A percentile compares a stretch with the other conserved stretches of the same genome.
phyloP scores from a whole-genome alignment of 2,113 vertebrate species.

The Salvelinus sp. region DNA sequence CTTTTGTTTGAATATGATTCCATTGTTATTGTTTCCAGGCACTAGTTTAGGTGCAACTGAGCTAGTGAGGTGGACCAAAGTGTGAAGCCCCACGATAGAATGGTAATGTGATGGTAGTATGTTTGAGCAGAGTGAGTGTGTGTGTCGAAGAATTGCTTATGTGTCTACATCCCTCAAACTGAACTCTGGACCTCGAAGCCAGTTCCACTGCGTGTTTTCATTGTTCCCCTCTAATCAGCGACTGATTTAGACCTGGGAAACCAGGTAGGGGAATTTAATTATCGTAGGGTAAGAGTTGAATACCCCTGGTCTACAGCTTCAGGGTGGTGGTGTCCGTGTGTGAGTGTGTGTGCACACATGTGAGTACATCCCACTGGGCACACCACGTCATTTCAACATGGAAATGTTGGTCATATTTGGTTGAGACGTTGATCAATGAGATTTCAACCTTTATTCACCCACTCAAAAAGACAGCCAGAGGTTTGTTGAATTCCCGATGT shows the following conservation, averaged over 20 bases:
- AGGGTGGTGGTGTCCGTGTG: neutral
- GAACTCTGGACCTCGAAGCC: too few species aligned
- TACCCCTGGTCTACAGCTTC: neutral
- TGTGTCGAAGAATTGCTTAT: neutral
- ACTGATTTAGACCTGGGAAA: too few species aligned
- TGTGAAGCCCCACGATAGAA: slow-evolving; percentile 34
- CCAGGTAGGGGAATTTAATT: too few species aligned
- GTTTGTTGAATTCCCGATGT: too few species aligned
- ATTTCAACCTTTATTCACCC: too few species aligned
- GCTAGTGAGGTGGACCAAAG: slow-evolving; percentile 46
- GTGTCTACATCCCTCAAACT: neutral
- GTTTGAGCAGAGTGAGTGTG: slow-evolving; percentile 25
- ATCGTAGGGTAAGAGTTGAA: too few species aligned
- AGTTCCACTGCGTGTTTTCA: too few species aligned
- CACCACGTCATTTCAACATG: too few species aligned
- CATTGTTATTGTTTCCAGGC: slow-evolving; percentile 66
- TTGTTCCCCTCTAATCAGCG: too few species aligned
- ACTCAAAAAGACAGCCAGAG: too few species aligned
- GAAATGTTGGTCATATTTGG: too few species aligned
- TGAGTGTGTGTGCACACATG: neutral
- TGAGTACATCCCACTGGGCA: neutral
- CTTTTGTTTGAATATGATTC: slow-evolving; percentile 58
- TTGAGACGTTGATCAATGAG: too few species aligned
- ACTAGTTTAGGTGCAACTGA: slow-evolving; percentile 38
- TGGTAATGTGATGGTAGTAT: slow-evolving; percentile 36